Evolutionary conservation across 2,113 vertebrate species (phyloP), one percentile per base, ranked within the genome.

Genomic region (Mugil cephalus): DNA sequence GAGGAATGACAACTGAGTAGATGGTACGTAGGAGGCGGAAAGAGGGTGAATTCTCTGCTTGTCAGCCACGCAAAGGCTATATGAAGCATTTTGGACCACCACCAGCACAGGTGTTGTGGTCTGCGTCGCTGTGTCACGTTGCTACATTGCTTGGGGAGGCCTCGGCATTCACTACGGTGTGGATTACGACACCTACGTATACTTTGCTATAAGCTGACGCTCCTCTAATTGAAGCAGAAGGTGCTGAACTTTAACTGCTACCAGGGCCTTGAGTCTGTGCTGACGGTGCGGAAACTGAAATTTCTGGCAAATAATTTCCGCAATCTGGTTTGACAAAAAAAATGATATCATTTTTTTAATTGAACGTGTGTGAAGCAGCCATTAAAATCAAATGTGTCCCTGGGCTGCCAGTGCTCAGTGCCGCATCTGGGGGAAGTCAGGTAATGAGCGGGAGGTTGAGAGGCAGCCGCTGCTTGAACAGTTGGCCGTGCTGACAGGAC

Each of bases 401-500:
- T 34, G 24, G 42, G 43, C 69, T 76, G 43, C 19, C 58, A 53
- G 55, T 38, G 7, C 35, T 62, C 58, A 53, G 55, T 38, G 7
- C 35, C 59, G 55, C 66, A 47, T 64, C 21, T 58, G 35, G 42
- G 56, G 51, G 58, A 34, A 56, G 55, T 35, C 38, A 10, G 51
- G 18, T 40, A 69, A 51, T 11, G 21, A n/a, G 52, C 34, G 48
- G 46, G 46, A 38, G 24, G 24, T 30, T 73, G 52, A 51, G 65
- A 62, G 0, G 69, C 63, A 67, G 67, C 39, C 18, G 4, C n/a
- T 67, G 46, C 42, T 71, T 59, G 67, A 88, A 76, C 89, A 89
- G 86, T 82, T 89, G 86, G 82, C 77, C 82, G 67, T 43, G 4
- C 54, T 73, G 77, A 89, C 86, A 80, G 75, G 47, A 61, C 8